phyloP scores from a whole-genome alignment of 2,797 vertebrate genomes.

The Odontamblyopus lacepedii region DNA sequence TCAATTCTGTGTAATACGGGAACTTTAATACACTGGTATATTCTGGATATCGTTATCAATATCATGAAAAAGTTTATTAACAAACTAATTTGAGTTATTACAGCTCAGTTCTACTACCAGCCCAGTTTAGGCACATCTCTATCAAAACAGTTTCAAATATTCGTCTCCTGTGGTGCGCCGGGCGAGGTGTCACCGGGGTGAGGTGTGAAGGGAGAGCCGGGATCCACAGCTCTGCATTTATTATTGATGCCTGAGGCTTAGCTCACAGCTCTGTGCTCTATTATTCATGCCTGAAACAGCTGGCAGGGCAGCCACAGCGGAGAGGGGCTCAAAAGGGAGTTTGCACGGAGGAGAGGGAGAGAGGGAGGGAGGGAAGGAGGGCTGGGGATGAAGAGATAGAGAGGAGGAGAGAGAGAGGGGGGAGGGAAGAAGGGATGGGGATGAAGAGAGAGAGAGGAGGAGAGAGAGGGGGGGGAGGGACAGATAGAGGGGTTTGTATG shows the following conservation, averaged over 20 bases:
- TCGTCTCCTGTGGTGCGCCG: conserved; percentile 7
- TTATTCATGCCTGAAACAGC: conserved; percentile 79
- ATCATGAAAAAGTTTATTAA: too few species aligned
- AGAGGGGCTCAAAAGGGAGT: conserved; percentile 64
- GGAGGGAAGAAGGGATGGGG: too few species aligned
- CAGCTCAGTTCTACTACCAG: too few species aligned
- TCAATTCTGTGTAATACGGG: too few species aligned
- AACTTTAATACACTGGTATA: too few species aligned
- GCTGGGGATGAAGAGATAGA: conserved; percentile 13
- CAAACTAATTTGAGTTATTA: too few species aligned
- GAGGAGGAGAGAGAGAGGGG: neutral
- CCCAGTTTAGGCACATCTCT: too few species aligned
- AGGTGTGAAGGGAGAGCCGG: conserved; percentile 53
- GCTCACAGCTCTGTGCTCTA: conserved; percentile 73
- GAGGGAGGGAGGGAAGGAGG: neutral
- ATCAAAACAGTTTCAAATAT: conserved; percentile 12
- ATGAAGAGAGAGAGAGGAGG: conserved; percentile 23
- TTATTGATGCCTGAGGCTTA: conserved; percentile 77
- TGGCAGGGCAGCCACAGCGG: conserved; percentile 73
- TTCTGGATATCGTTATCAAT: too few species aligned
- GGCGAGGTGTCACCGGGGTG: conserved; percentile 37
- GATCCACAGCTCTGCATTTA: conserved; percentile 65
- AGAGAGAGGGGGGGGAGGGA: neutral
- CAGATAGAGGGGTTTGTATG: neutral
- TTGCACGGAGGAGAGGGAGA: conserved; percentile 49